These are phyloP conservation scores for Tineola bisselliella DNA, from an alignment of 2,888 invertebrate species.

Conservation along the genomic window DNA sequence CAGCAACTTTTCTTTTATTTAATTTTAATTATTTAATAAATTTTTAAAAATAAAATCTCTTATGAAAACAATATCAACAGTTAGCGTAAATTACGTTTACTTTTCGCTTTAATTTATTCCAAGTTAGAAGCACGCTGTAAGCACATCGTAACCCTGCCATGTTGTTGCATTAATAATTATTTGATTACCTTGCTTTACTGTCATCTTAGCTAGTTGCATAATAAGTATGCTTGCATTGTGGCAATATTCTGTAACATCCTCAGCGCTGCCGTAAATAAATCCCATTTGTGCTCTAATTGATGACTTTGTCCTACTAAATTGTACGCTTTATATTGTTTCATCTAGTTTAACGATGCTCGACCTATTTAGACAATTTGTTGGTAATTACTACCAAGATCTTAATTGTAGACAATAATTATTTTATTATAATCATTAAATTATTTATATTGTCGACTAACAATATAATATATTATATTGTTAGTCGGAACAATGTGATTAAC, in stretches of 20 bases:
- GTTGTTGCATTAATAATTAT: conserved; percentile 1
- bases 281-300: conserved; percentile 4
- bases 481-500: too few species aligned
- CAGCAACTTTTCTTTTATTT: background rate
- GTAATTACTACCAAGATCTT: background rate
- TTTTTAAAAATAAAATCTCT: too few species aligned
- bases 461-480: too few species aligned
- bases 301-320: background rate
- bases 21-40: too few species aligned
- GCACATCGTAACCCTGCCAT: background rate
- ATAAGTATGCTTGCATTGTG: background rate
- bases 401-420: background rate
- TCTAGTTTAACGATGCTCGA: background rate
- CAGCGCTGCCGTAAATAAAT: background rate
- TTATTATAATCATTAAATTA: background rate
- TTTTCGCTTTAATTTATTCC: too few species aligned
- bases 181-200: conserved; percentile 6
- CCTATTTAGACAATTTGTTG: conserved; percentile 2
- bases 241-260: background rate
- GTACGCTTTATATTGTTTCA: conserved; percentile 3
- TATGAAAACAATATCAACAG: too few species aligned
- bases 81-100: too few species aligned
- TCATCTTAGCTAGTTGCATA: conserved; percentile 2
- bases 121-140: background rate
- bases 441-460: too few species aligned